These are phyloP conservation scores for Nudaria mundana DNA, from an alignment of 2,888 invertebrate species.

Conservation along the genomic window DNA sequence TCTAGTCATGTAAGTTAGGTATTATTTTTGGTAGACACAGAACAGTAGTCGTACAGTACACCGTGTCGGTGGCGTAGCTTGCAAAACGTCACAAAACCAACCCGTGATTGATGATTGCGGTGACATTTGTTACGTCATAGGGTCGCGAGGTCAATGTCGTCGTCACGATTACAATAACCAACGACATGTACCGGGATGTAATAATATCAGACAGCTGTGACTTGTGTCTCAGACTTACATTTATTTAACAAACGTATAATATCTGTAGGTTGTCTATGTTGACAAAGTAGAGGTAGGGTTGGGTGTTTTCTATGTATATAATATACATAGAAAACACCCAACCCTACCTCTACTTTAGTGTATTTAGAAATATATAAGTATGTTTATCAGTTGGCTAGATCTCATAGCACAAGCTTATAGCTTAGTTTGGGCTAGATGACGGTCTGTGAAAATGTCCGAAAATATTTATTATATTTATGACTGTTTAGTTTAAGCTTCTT, in stretches of 20 bases:
- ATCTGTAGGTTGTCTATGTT: not conserved
- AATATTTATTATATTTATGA: too few species aligned
- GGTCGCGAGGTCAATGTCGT: slow-evolving; percentile 76
- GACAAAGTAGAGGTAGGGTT: not conserved
- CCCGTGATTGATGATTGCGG: slow-evolving; percentile 71
- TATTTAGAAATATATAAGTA: too few species aligned
- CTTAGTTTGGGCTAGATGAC: too few species aligned
- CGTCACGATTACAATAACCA: slow-evolving; percentile 61
- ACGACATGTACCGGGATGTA: slow-evolving; percentile 37
- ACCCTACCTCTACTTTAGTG: too few species aligned
- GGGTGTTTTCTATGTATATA: too few species aligned
- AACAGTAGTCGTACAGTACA: slow-evolving; percentile 15
- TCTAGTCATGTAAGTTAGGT: too few species aligned
- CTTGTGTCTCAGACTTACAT: slow-evolving; percentile 21
- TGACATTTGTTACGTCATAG: slow-evolving; percentile 68
- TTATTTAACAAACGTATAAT: slow-evolving; percentile 5
- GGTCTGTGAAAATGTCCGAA: too few species aligned
- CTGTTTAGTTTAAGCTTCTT: too few species aligned
- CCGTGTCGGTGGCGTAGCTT: slow-evolving; percentile 43
- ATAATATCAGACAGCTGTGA: slow-evolving; percentile 43
- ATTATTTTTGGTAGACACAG: too few species aligned
- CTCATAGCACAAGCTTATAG: too few species aligned
- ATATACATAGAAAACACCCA: too few species aligned
- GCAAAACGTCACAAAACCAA: slow-evolving; percentile 66
- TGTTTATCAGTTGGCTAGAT: too few species aligned